These are phyloP conservation scores for Lethocerus indicus DNA, from an alignment of 1,140 invertebrate genomes.

Conservation along the genomic window DNA sequence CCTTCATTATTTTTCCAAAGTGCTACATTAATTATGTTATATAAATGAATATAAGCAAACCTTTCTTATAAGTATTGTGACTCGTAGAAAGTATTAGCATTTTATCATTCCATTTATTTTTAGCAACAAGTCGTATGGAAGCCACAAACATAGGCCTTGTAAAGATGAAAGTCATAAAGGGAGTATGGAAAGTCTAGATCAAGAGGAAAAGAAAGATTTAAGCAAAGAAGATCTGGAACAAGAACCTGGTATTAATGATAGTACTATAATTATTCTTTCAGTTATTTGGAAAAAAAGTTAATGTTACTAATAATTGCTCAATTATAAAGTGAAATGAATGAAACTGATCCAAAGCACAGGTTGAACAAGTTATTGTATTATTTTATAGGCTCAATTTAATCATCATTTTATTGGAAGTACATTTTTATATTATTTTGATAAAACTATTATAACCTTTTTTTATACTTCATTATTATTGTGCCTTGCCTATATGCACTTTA, in stretches of 20 bases:
- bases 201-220: slow-evolving; percentile 69
- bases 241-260: slow-evolving; percentile 23
- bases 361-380: no score
- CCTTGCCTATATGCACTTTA: no score
- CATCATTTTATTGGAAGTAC: no score
- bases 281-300: no score
- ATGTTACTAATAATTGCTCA: background rate
- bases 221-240: slow-evolving; percentile 78
- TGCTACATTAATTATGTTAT: background rate
- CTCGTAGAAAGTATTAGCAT: background rate
- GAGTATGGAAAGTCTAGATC: slow-evolving; percentile 57
- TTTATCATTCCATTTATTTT: slow-evolving; percentile 9
- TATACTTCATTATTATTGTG: no score
- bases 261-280: no score
- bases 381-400: no score
- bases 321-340: no score
- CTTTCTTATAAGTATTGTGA: background rate
- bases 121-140: slow-evolving; percentile 84
- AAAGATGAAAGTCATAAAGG: slow-evolving; percentile 80
- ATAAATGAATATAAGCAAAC: background rate
- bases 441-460: no score
- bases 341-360: no score
- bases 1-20: no score
- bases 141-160: slow-evolving; percentile 73
- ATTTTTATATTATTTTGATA: no score